A percentile compares a stretch with the other conserved stretches of the same genome.
phyloP scores from a whole-genome alignment of 2,888 invertebrate species.

The Nephrotoma flavescens region DNA sequence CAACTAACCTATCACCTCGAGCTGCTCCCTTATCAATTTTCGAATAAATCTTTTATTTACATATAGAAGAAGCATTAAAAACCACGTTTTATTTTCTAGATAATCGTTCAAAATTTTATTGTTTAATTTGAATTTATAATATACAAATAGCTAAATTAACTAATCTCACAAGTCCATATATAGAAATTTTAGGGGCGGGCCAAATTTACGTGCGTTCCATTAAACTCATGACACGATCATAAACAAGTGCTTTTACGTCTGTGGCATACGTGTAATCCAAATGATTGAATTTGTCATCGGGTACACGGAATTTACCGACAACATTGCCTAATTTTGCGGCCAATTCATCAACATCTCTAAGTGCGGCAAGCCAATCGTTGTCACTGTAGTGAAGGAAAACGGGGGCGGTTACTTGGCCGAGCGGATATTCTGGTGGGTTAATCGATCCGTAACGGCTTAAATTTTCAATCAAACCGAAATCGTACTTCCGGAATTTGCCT shows the following conservation, averaged over 20 bases:
- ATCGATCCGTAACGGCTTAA: conserved; percentile 32
- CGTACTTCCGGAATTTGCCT: conserved; percentile 35
- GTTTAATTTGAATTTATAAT: neutral
- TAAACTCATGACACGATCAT: conserved; percentile 26
- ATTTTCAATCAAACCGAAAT: conserved; percentile 35
- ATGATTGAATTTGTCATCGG: conserved; percentile 33
- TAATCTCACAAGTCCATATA: neutral
- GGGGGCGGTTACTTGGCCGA: conserved; percentile 36
- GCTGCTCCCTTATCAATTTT: neutral
- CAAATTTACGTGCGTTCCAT: conserved; percentile 7
- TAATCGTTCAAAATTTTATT: neutral
- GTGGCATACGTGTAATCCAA: conserved; percentile 31
- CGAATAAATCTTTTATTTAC: neutral
- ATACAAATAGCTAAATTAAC: neutral
- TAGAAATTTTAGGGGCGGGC: neutral
- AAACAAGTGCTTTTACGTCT: conserved; percentile 26
- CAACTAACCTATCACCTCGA: neutral
- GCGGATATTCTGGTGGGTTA: conserved; percentile 38
- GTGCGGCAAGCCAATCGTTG: conserved; percentile 43
- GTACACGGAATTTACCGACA: conserved; percentile 32
- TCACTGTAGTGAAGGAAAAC: conserved; percentile 43
- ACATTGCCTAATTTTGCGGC: conserved; percentile 35
- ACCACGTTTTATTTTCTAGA: neutral
- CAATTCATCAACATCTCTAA: conserved; percentile 35
- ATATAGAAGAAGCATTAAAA: neutral